Conservation (phyloP, 2,797 vertebrate genomes). For the Centroberyx gerrardi region DNA sequence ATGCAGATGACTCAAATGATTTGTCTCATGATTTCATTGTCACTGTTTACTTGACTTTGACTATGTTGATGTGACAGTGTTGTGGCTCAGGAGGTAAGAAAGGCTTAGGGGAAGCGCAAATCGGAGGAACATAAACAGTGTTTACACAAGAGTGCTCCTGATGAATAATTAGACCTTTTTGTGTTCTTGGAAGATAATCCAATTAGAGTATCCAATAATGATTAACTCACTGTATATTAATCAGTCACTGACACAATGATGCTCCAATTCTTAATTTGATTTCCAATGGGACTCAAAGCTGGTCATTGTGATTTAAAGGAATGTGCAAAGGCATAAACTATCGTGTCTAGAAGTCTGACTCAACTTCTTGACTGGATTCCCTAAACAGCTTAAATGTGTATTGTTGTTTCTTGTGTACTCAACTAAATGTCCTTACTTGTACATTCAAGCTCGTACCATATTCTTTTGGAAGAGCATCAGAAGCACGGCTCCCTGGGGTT, state of each 20-base stretch:
- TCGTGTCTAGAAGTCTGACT: constrained; percentile 6
- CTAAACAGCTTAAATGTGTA: not conserved
- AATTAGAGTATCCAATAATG: constrained; percentile 78
- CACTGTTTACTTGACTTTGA: constrained; percentile 82
- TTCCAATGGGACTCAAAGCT: constrained; percentile 54
- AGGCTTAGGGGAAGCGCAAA: constrained; percentile 70
- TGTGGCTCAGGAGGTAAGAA: constrained; percentile 72
- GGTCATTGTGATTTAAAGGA: constrained; percentile 29
- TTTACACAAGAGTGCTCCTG: constrained; percentile 71
- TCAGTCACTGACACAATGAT: constrained; percentile 66
- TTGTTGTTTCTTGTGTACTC: not conserved
- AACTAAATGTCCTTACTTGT: constrained; percentile 51
- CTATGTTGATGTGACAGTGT: constrained; percentile 71
- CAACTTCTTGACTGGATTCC: not conserved
- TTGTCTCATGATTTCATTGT: constrained; percentile 80
- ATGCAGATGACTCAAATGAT: constrained; percentile 80
- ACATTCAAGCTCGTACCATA: constrained; percentile 31
- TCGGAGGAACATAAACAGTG: constrained; percentile 67
- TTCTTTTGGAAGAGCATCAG: constrained; percentile 33
- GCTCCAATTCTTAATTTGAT: constrained; percentile 57
- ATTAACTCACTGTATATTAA: constrained; percentile 76
- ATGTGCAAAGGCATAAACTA: constrained; percentile 14
- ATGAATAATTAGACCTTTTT: constrained; percentile 84
- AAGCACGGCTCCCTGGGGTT: constrained; percentile 38
- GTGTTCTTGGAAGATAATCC: constrained; percentile 80